Conservation (phyloP, 1,140 invertebrate genomes). For the Lasioglossum baleicum region DNA sequence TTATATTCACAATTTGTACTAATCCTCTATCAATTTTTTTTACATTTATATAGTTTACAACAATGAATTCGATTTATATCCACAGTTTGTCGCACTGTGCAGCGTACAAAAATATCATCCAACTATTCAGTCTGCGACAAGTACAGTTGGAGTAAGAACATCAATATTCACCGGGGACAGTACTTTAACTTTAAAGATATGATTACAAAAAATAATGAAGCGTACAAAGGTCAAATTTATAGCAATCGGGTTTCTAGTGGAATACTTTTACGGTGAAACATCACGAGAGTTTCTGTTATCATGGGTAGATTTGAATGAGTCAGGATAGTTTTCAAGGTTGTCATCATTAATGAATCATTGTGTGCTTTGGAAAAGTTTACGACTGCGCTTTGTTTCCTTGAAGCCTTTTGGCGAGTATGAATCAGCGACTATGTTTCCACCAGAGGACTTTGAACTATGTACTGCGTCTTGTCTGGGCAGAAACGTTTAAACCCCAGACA, state of each 20-base stretch:
- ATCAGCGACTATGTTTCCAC: constrained; percentile 60
- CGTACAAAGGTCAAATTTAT: too few relatives aligned
- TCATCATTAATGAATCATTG: constrained; percentile 28
- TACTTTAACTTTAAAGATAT: too few relatives aligned
- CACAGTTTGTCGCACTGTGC: too few relatives aligned
- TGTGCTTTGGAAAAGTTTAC: constrained; percentile 1
- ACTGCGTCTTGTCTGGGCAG: constrained; percentile 57
- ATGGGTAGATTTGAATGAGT: background rate
- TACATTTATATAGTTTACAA: too few relatives aligned
- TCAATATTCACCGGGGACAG: too few relatives aligned
- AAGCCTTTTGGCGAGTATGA: constrained; percentile 45
- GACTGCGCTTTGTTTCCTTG: constrained; percentile 4
- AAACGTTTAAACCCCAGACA: constrained; percentile 54
- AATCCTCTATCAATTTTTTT: too few relatives aligned
- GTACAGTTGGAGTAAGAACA: too few relatives aligned
- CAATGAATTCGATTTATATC: too few relatives aligned
- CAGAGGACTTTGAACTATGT: constrained; percentile 71
- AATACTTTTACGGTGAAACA: background rate
- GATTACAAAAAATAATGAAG: too few relatives aligned
- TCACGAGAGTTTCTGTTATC: background rate
- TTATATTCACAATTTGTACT: too few relatives aligned
- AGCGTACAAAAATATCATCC: too few relatives aligned
- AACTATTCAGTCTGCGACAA: too few relatives aligned
- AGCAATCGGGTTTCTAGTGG: background rate
- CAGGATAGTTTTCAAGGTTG: background rate